Evolutionary conservation across 2,888 invertebrate genomes (phyloP).

Genomic region (Eupsilia transversa): DNA sequence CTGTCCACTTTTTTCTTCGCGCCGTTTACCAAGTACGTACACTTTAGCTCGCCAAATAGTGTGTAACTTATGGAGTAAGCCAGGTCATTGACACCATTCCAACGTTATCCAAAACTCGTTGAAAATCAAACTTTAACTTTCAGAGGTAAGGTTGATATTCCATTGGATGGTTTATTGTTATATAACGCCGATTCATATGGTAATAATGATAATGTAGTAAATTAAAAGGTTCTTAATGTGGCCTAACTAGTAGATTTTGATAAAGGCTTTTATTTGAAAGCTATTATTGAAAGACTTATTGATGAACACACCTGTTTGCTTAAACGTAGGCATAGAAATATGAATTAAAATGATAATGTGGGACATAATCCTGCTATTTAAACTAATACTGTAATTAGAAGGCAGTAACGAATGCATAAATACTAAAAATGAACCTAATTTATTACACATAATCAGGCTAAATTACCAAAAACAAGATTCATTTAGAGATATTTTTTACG

Average conservation of each 20-base stretch:
- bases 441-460: conserved; percentile 24
- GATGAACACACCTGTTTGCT: neutral
- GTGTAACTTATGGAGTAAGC: conserved; percentile 74
- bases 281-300: conserved; percentile 39
- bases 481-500: conserved; percentile 16
- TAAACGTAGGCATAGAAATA: neutral
- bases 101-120: conserved; percentile 42
- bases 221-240: conserved; percentile 36
- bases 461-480: conserved; percentile 39
- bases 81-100: conserved; percentile 80
- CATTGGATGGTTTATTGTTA: conserved; percentile 20
- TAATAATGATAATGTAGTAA: conserved; percentile 50
- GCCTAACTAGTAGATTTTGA: conserved; percentile 24
- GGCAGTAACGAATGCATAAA: conserved; percentile 8
- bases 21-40: conserved; percentile 64
- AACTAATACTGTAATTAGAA: conserved; percentile 33
- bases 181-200: conserved; percentile 56
- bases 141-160: conserved; percentile 37
- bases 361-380: conserved; percentile 18
- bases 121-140: conserved; percentile 45
- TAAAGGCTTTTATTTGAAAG: conserved; percentile 30
- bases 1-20: conserved; percentile 61
- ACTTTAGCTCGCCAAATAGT: conserved; percentile 72
- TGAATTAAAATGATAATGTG: conserved; percentile 23
- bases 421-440: conserved; percentile 24